Evolutionary conservation across 2,113 vertebrate species (phyloP), one percentile per base, ranked within the genome.

Genomic region (Ranitomeya variabilis): DNA sequence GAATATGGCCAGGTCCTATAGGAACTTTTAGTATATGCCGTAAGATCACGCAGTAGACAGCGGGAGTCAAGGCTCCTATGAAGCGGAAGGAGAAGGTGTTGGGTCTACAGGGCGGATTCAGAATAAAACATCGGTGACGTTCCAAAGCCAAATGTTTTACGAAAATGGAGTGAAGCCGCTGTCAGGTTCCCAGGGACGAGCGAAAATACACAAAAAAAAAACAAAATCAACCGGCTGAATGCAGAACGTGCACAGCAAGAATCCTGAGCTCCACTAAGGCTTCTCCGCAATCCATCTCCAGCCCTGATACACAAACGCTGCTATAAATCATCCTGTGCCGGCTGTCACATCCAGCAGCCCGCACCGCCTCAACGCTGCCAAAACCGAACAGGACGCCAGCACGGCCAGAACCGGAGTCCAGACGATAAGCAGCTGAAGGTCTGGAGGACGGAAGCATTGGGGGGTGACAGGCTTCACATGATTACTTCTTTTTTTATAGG

Each of bases 281-380:
- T 71, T 80, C 55, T n/a, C 78, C 18, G 62, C 74, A 81, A 73
- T 81, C 71, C 86, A 87, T 87, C 64, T 52, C 21, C 86, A 79
- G 62, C 76, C 76, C 59, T 87, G 62, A 52, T 87, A 31, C 14
- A 26, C 45, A 87, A 82, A 73, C 67, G n/a, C 9, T 2, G 6
- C 52, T 26, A 87, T 87, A 87, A 87, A 87, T 87, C 86, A 87
- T 82, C 66, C 86, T 21, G 54, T 87, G 23, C 54, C 18, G 64
- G 6, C 66, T 87, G 86, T 81, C 86, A 67, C 26, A 55, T 60
- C 59, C 80, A 82, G 80, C 80, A 62, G 26, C 80, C 19, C n/a
- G 59, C 79, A 13, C 5, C 54, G 11, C 57, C 16, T 11, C 80
- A 62, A 10, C 80, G 31, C 57, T 64, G 80, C 80, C 80, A 82